Evolutionary conservation across 2,797 vertebrate genomes (phyloP).

Genomic region (Sparus aurata): DNA sequence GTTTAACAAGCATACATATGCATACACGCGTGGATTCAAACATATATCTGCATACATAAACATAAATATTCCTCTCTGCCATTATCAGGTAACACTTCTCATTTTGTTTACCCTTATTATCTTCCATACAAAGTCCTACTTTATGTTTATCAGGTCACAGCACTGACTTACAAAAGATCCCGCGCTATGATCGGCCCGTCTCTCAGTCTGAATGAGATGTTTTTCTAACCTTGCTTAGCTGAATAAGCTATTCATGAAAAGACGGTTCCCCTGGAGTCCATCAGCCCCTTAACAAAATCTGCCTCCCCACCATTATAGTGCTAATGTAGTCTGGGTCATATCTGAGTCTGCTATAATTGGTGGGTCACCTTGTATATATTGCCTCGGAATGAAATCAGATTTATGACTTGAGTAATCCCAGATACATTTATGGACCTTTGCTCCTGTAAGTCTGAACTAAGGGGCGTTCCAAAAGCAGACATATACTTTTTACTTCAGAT

Average conservation of each 20-base stretch:
- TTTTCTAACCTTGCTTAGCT: neutral
- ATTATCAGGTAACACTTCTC: neutral
- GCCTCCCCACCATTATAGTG: neutral
- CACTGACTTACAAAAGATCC: constrained; percentile 2
- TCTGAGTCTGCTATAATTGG: neutral
- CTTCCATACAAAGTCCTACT: neutral
- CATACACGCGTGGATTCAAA: neutral
- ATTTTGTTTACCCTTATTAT: neutral
- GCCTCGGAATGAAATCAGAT: neutral
- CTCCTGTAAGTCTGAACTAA: neutral
- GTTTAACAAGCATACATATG: neutral
- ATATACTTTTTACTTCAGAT: neutral
- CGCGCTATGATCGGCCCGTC: neutral
- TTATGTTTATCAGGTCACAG: neutral
- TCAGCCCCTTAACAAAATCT: neutral
- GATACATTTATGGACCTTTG: neutral
- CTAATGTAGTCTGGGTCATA: constrained; percentile 13
- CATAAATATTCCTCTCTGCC: neutral
- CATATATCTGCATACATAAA: neutral
- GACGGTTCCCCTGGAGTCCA: constrained; percentile 6
- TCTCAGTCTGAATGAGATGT: constrained; percentile 7
- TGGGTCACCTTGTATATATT: neutral
- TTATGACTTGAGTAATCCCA: neutral
- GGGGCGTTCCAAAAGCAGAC: too few relatives aligned
- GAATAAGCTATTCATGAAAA: constrained; percentile 21